Conservation (phyloP, 2,888 invertebrate species). For the Sphaeridia pumilis region DNA sequence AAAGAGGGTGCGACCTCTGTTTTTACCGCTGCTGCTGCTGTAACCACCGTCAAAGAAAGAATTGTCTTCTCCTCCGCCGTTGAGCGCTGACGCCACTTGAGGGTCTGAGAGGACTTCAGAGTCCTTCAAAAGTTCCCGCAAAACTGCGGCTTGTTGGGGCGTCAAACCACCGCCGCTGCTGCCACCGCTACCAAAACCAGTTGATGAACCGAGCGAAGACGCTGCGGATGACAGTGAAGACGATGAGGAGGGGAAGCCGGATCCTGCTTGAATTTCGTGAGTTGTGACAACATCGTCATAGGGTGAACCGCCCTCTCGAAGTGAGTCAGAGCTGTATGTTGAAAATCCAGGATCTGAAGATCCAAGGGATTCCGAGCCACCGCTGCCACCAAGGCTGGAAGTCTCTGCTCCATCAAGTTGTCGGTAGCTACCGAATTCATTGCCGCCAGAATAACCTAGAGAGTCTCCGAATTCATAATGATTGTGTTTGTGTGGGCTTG, state of each 20-base stretch:
- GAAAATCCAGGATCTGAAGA: too few relatives aligned
- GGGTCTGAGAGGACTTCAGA: constrained; percentile 4
- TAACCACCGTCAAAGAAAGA: constrained; percentile 3
- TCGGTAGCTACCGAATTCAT: background rate
- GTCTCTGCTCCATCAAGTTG: background rate
- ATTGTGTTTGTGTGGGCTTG: background rate
- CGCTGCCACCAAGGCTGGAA: background rate
- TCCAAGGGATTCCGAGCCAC: too few relatives aligned
- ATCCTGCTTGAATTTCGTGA: background rate
- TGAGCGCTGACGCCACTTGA: background rate
- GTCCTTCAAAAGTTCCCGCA: constrained; percentile 12
- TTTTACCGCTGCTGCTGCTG: background rate
- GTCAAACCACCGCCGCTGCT: too few relatives aligned
- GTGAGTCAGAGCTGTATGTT: background rate
- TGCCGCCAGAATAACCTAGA: background rate
- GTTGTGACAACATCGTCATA: background rate
- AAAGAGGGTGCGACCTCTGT: constrained; percentile 12
- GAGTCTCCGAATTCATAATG: background rate
- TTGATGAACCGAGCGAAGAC: background rate
- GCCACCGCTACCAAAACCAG: too few relatives aligned
- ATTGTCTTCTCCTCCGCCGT: background rate
- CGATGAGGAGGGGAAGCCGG: background rate
- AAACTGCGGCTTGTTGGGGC: constrained; percentile 21
- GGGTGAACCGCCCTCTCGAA: background rate
- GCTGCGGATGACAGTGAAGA: background rate